phyloP scores from a whole-genome alignment of 1,140 invertebrate genomes.

The Drosophila nigromelanica region DNA sequence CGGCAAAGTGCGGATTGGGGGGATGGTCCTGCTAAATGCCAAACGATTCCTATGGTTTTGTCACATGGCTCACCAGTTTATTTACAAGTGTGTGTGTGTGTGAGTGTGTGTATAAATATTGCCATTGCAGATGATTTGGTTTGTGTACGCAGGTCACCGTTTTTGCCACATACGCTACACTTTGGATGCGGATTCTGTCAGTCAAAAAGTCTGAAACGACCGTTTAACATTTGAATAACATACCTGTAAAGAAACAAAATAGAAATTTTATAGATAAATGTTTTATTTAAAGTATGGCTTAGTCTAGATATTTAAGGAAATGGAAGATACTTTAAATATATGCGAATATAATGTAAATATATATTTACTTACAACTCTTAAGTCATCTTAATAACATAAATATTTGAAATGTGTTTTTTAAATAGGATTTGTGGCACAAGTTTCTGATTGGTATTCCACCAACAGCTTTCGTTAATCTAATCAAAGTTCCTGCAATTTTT shows the following conservation, averaged over 20 bases:
- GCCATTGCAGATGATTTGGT: constrained; percentile 62
- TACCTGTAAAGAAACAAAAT: constrained; percentile 60
- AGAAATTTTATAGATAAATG: constrained; percentile 13
- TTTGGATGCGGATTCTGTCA: not conserved
- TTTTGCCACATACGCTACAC: constrained; percentile 40
- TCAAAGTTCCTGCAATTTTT: constrained; percentile 11
- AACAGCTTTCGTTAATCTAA: constrained; percentile 11
- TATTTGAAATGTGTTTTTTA: too few relatives aligned
- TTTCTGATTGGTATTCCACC: not conserved
- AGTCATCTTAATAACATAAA: too few relatives aligned
- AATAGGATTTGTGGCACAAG: too few relatives aligned
- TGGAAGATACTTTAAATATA: not conserved
- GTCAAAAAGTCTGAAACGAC: constrained; percentile 21
- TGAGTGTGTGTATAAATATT: constrained; percentile 63
- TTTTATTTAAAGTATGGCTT: constrained; percentile 22
- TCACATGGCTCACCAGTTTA: constrained; percentile 1
- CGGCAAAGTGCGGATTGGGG: constrained; percentile 2
- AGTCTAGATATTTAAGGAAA: too few relatives aligned
- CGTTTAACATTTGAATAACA: constrained; percentile 31
- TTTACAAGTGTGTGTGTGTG: constrained; percentile 26
- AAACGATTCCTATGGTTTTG: constrained; percentile 15
- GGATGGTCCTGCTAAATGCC: not conserved
- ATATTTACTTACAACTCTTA: too few relatives aligned
- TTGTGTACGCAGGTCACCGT: constrained; percentile 37
- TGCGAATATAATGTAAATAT: not conserved